Conservation (phyloP, 2,797 vertebrate genomes). For the Columba guinea region DNA sequence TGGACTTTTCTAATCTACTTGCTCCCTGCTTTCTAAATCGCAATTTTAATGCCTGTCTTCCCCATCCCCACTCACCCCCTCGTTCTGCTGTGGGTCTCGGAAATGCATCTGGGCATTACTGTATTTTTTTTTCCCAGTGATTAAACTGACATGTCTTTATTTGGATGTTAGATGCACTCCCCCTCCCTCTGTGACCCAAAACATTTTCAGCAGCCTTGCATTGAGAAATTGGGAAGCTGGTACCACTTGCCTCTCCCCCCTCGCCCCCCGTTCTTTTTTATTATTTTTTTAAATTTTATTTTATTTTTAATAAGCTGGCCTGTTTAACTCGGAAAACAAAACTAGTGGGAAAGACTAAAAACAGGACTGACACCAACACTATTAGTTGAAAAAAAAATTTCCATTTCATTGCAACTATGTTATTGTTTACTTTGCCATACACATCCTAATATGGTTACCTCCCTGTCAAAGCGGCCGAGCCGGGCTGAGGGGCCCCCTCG, state of each 20-base stretch:
- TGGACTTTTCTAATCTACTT: conserved; percentile 7
- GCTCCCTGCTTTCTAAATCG: neutral
- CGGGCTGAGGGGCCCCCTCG: conserved; percentile 83
- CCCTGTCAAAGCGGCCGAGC: conserved; percentile 83
- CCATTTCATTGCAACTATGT: conserved; percentile 94
- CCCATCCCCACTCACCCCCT: neutral
- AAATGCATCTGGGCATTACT: neutral
- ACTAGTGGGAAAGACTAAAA: conserved; percentile 79
- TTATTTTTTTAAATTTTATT: neutral
- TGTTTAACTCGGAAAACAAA: conserved; percentile 78
- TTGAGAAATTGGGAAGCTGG: conserved; percentile 78
- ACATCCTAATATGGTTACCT: conserved; percentile 98
- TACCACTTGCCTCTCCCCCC: conserved; percentile 64
- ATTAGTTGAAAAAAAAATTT: conserved; percentile 85
- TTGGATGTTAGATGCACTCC: conserved; percentile 61
- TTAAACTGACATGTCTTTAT: conserved; percentile 63
- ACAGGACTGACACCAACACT: conserved; percentile 88
- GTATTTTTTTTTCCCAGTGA: neutral
- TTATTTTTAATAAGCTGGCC: conserved; percentile 72
- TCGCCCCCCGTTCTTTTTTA: neutral
- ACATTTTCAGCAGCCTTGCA: conserved; percentile 72
- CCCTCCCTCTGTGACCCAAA: conserved; percentile 59
- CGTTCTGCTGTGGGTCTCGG: neutral
- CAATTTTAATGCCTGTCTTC: neutral
- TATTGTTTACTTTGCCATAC: conserved; percentile 98